Percentiles rank a stretch among this genome's conserved stretches.
phyloP scores from a whole-genome alignment of 2,113 vertebrate genomes.

The Hoplias malabaricus region DNA sequence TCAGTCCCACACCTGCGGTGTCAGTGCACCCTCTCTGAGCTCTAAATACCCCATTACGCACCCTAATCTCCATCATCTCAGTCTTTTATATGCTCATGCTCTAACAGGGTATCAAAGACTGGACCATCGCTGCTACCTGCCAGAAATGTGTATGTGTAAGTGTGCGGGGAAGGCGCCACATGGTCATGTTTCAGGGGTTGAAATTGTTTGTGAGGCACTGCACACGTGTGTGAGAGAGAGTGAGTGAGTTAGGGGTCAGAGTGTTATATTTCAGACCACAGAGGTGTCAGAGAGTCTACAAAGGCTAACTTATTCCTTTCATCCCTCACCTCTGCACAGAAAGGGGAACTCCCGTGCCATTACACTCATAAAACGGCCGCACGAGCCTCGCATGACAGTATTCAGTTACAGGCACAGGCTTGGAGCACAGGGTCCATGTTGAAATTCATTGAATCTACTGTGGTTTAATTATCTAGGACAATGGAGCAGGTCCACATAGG shows the following conservation, averaged over 20 bases:
- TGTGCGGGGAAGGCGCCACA: constrained; percentile 48
- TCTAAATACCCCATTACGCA: constrained; percentile 68
- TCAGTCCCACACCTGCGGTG: constrained; percentile 72
- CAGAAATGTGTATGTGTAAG: constrained; percentile 34
- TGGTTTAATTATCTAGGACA: not conserved
- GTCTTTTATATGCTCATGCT: constrained; percentile 64
- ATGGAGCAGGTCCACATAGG: not conserved
- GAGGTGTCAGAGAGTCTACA: constrained; percentile 41
- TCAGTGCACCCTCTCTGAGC: constrained; percentile 55
- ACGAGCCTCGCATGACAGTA: constrained; percentile 32
- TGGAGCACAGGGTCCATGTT: constrained; percentile 18
- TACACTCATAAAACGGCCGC: constrained; percentile 39
- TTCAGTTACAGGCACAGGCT: constrained; percentile 38
- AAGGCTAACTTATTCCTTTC: constrained; percentile 60
- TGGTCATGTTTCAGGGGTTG: constrained; percentile 37
- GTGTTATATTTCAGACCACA: constrained; percentile 46
- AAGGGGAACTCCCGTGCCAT: constrained; percentile 39
- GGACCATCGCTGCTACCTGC: constrained; percentile 60
- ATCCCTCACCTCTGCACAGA: constrained; percentile 55
- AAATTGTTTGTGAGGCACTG: constrained; percentile 13
- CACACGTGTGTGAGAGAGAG: constrained; percentile 31
- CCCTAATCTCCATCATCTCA: constrained; percentile 66
- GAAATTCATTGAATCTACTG: constrained; percentile 33
- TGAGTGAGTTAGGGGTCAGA: constrained; percentile 46
- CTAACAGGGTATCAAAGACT: constrained; percentile 70